Conservation (phyloP, 2,113 vertebrate species). For the Elaphurus davidianus region DNA sequence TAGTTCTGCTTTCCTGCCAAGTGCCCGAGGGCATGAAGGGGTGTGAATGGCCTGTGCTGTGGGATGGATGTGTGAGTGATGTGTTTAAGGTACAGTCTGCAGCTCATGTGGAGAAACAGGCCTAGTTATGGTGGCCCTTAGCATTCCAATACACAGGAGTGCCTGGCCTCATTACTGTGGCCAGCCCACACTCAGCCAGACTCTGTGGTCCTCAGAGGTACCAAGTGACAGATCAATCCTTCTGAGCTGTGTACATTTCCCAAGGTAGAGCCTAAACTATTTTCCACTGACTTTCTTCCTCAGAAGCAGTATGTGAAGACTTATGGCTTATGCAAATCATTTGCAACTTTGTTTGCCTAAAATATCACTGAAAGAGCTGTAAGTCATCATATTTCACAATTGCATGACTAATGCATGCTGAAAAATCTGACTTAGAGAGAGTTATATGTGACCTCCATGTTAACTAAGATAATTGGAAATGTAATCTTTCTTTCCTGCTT, state of each 20-base stretch:
- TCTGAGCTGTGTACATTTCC: not conserved
- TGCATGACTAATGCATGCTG: not conserved
- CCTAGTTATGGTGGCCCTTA: not conserved
- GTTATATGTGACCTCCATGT: not conserved
- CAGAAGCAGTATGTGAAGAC: not conserved
- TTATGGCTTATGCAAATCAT: not conserved
- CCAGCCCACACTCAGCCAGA: rapidly evolving
- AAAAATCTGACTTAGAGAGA: not conserved
- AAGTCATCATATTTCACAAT: not conserved
- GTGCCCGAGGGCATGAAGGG: too few relatives aligned
- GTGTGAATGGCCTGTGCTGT: not conserved
- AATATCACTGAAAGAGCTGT: not conserved
- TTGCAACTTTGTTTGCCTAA: not conserved
- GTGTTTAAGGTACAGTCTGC: not conserved
- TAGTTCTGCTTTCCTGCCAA: not conserved
- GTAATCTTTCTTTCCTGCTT: not conserved
- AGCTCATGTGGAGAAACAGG: not conserved
- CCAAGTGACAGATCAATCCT: not conserved
- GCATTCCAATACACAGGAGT: not conserved
- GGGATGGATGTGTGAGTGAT: not conserved
- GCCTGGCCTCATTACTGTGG: not conserved
- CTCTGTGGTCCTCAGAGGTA: not conserved
- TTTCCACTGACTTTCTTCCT: not conserved
- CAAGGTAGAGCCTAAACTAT: not conserved
- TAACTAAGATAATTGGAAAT: not conserved